These are phyloP conservation scores for Valencia hispanica DNA, from an alignment of 2,797 vertebrate genomes.

Conservation along the genomic window DNA sequence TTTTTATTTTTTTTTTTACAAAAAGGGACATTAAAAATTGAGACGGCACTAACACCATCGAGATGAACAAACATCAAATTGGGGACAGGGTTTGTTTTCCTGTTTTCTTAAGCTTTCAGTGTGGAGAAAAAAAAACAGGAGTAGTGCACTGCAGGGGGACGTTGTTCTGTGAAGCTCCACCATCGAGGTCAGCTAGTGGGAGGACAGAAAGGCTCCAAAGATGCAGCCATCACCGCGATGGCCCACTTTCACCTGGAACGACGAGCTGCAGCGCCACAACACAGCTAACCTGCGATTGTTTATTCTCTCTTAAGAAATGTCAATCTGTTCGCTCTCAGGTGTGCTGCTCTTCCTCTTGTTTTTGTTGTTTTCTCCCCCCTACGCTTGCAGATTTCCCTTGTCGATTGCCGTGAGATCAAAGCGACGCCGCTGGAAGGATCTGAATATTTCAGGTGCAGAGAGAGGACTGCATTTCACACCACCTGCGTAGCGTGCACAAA, in stretches of 20 bases:
- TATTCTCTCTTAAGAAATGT: constrained; percentile 87
- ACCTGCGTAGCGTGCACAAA: constrained; percentile 80
- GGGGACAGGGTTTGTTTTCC: constrained; percentile 62
- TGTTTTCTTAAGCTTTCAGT: constrained; percentile 38
- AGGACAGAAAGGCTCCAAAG: constrained; percentile 53
- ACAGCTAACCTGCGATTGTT: constrained; percentile 81
- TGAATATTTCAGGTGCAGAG: constrained; percentile 87
- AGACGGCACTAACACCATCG: neutral
- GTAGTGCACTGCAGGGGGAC: constrained; percentile 25
- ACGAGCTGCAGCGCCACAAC: constrained; percentile 58
- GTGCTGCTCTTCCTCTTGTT: constrained; percentile 83
- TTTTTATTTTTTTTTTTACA: constrained; percentile 10
- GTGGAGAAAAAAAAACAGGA: constrained; percentile 19
- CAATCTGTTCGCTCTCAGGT: constrained; percentile 86
- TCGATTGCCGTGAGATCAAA: constrained; percentile 83
- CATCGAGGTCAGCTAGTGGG: constrained; percentile 69
- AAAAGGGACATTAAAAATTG: constrained; percentile 5
- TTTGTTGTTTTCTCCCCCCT: constrained; percentile 75
- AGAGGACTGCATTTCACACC: constrained; percentile 78
- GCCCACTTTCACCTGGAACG: constrained; percentile 82
- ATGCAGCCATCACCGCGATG: constrained; percentile 62
- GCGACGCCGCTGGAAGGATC: constrained; percentile 78
- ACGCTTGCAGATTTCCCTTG: constrained; percentile 74
- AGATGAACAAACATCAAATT: constrained; percentile 26
- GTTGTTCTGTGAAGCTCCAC: constrained; percentile 51